Evolutionary conservation across 2,888 invertebrate genomes (phyloP).

Genomic region (Drosophila siamana): DNA sequence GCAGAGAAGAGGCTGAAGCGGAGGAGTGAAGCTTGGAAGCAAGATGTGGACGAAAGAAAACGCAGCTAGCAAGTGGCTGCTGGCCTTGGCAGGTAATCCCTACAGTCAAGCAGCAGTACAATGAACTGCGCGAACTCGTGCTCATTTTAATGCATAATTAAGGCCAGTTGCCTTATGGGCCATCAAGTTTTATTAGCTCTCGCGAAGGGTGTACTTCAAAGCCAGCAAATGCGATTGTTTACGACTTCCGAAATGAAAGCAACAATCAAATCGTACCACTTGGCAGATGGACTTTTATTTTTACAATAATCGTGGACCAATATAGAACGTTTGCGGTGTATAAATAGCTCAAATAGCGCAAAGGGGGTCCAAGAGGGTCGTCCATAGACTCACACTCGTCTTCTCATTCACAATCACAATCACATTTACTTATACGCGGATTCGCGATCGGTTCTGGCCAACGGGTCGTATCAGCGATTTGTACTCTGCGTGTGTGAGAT

Average conservation of each 20-base stretch:
- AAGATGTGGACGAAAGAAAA: conserved; percentile 60
- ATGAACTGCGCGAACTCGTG: conserved; percentile 8
- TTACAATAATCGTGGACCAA: conserved; percentile 46
- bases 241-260: conserved; percentile 8
- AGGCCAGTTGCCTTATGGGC: conserved; percentile 40
- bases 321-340: conserved; percentile 55
- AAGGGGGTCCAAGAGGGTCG: conserved; percentile 14
- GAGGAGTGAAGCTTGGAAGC: conserved; percentile 12
- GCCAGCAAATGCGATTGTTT: conserved; percentile 22
- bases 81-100: conserved; percentile 81
- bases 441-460: conserved; percentile 9
- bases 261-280: conserved; percentile 34
- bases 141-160: conserved; percentile 8
- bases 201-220: conserved; percentile 36
- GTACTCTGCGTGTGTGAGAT: background rate
- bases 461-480: conserved; percentile 32
- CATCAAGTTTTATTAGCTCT: conserved; percentile 38
- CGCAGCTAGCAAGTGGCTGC: conserved; percentile 72
- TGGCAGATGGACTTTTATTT: conserved; percentile 28
- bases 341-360: conserved; percentile 45
- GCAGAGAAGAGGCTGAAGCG: conserved; percentile 1
- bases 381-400: background rate
- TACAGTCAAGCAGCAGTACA: background rate
- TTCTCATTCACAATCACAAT: conserved; percentile 5
- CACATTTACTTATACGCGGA: conserved; percentile 6